These are phyloP conservation scores for Aramus guarauna DNA, from an alignment of 2,113 vertebrate species.

Conservation along the genomic window DNA sequence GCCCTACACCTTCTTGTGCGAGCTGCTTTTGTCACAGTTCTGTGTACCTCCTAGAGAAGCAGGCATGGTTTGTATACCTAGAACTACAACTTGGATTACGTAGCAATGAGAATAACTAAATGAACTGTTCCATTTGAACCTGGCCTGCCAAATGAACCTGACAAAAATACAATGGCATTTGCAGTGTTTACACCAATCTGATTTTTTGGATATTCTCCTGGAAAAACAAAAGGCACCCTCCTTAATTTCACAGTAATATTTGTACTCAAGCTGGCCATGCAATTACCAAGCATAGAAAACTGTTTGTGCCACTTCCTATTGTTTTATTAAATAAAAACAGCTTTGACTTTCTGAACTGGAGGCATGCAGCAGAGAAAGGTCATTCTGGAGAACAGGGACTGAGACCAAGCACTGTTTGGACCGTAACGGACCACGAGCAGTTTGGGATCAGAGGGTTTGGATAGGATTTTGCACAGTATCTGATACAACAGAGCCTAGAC, in stretches of 20 bases:
- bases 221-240: background rate
- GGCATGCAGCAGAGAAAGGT: background rate
- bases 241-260: background rate
- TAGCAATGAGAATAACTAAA: background rate
- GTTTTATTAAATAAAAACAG: background rate
- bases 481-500: background rate
- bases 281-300: background rate
- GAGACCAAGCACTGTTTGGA: background rate
- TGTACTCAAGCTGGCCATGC: background rate
- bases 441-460: background rate
- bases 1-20: background rate
- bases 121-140: background rate
- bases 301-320: background rate
- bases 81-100: fast-evolving
- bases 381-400: background rate
- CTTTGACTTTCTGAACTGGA: background rate
- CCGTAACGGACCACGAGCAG: fast-evolving
- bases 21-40: background rate
- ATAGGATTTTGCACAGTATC: background rate
- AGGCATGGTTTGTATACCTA: fast-evolving
- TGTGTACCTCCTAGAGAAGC: background rate
- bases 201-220: background rate
- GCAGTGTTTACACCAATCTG: background rate
- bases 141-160: background rate
- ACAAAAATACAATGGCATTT: background rate